Percentiles rank a stretch among this genome's conserved stretches.
These are phyloP conservation scores for Xylocopa sonorina DNA, from an alignment of 1,140 invertebrate species.

Conservation along the genomic window DNA sequence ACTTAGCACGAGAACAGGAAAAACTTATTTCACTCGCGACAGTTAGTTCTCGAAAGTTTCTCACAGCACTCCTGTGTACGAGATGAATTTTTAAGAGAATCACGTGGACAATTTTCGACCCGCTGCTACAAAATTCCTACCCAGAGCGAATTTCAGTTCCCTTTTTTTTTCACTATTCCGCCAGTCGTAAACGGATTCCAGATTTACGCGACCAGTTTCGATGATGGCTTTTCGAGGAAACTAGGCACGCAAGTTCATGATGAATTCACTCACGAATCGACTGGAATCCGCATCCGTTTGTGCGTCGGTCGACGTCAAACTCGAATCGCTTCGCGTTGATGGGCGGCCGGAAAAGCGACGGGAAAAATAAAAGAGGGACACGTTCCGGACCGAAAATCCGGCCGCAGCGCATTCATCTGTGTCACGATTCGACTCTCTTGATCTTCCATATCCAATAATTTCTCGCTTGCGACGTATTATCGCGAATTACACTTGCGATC, in stretches of 20 bases:
- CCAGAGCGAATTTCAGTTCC: too few relatives aligned
- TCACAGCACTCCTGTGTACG: too few relatives aligned
- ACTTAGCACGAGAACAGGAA: background rate
- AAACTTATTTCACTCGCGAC: background rate
- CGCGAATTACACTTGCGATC: too few relatives aligned
- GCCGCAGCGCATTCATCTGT: background rate
- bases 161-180: background rate
- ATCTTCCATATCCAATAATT: too few relatives aligned
- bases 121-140: too few relatives aligned
- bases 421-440: background rate
- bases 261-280: conserved; percentile 9
- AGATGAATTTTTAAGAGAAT: too few relatives aligned
- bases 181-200: background rate
- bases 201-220: background rate
- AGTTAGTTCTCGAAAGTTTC: too few relatives aligned
- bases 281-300: conserved; percentile 10
- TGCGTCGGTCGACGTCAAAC: conserved; percentile 7
- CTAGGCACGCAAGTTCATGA: background rate
- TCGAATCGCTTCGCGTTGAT: background rate
- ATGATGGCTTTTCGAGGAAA: background rate
- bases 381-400: background rate
- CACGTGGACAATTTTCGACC: background rate
- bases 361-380: background rate
- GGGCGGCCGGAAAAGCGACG: background rate
- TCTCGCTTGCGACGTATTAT: too few relatives aligned